phyloP scores from a whole-genome alignment of 2,888 invertebrate genomes.

The Polydrusus tereticollis region DNA sequence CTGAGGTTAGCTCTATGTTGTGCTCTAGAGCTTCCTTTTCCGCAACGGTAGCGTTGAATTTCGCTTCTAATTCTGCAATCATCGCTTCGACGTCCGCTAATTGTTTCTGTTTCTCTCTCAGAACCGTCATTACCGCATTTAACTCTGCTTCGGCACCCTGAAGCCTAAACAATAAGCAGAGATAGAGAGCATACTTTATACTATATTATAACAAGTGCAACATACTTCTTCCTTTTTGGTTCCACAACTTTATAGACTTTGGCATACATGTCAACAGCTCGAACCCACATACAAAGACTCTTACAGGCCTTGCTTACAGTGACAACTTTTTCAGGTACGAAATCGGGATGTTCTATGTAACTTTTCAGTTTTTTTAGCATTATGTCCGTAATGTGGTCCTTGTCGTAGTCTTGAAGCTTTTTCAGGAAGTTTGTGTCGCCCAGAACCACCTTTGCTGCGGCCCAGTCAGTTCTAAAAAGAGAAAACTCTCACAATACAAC shows the following conservation, averaged over 20 bases:
- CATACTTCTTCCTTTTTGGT: constrained; percentile 84
- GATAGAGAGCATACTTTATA: background rate
- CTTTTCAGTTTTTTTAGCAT: constrained; percentile 83
- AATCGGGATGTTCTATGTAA: constrained; percentile 89
- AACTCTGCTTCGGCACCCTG: constrained; percentile 84
- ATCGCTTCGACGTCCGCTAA: constrained; percentile 86
- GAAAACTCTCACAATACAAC: background rate
- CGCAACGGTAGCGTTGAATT: constrained; percentile 79
- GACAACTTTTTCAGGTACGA: constrained; percentile 85
- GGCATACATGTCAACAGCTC: constrained; percentile 90
- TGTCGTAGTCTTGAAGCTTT: constrained; percentile 86
- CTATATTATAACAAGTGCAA: background rate
- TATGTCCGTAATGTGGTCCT: constrained; percentile 86
- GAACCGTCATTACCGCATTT: constrained; percentile 79
- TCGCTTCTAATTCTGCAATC: constrained; percentile 70
- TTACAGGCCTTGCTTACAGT: constrained; percentile 90
- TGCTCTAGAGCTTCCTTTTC: constrained; percentile 82
- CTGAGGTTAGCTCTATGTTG: constrained; percentile 83
- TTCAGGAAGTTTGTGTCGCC: constrained; percentile 88
- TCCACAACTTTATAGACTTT: constrained; percentile 89
- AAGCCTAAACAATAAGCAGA: constrained; percentile 69
- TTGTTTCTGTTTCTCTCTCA: constrained; percentile 85
- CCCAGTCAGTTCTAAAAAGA: constrained; percentile 85
- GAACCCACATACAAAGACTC: constrained; percentile 93
- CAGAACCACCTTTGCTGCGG: constrained; percentile 82